Percentiles rank a stretch among this genome's conserved stretches.
Conservation (phyloP, 2,113 vertebrate species). For the Hystrix brachyura region DNA sequence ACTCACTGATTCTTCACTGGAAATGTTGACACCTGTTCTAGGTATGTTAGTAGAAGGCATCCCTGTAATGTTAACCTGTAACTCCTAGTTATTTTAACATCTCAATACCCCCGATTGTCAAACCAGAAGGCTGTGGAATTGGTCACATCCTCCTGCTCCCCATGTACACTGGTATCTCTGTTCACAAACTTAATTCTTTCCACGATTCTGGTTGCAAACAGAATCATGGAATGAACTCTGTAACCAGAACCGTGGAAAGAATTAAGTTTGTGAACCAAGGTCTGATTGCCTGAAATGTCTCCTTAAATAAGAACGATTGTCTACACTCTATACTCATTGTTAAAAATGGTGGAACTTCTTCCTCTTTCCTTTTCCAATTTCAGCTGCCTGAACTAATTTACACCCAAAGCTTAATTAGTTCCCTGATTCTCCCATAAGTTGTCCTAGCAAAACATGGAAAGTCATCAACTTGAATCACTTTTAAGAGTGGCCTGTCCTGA, state of each 20-base stretch:
- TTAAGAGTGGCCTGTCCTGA: not conserved
- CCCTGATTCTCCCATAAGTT: constrained; percentile 41
- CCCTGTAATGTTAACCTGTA: not conserved
- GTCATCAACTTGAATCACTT: constrained; percentile 16
- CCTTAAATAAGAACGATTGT: not conserved
- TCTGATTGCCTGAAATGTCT: not conserved
- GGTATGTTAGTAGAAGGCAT: not conserved
- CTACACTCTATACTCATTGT: not conserved
- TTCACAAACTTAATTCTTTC: not conserved
- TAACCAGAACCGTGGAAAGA: not conserved
- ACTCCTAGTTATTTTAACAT: not conserved
- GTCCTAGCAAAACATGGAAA: constrained; percentile 2
- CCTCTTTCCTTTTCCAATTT: constrained; percentile 6
- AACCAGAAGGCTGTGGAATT: not conserved
- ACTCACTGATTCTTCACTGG: not conserved
- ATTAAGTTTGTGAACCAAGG: not conserved
- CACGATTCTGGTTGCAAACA: not conserved
- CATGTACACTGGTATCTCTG: not conserved
- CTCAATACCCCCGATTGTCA: not conserved
- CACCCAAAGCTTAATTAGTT: constrained; percentile 67
- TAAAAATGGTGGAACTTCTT: not conserved
- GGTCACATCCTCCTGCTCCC: not conserved
- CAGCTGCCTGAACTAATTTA: constrained; percentile 71
- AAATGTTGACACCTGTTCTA: not conserved
- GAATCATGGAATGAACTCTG: no score